These are phyloP conservation scores for Sylvilagus bachmani DNA, from an alignment of 2,113 vertebrate species.

Conservation along the genomic window DNA sequence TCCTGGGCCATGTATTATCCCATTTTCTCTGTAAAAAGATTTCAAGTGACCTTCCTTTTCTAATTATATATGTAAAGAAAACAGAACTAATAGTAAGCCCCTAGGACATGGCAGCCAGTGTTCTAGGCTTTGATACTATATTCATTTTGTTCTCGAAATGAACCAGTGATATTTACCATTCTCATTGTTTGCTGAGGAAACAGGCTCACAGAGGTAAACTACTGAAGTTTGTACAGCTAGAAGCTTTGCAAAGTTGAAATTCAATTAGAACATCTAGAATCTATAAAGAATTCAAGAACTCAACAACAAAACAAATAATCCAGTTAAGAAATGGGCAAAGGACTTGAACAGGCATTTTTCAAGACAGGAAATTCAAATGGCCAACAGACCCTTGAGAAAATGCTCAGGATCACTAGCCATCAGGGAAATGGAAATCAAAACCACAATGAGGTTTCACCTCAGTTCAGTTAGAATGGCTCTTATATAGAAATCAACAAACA, in stretches of 20 bases:
- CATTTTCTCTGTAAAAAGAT: background rate
- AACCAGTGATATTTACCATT: background rate
- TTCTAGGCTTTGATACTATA: background rate
- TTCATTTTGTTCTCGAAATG: background rate
- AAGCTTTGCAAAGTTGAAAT: constrained; percentile 4
- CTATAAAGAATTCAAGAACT: too few relatives aligned
- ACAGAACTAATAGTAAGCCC: background rate
- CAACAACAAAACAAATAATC: too few relatives aligned
- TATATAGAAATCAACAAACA: too few relatives aligned
- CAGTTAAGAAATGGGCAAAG: too few relatives aligned
- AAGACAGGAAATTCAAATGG: too few relatives aligned
- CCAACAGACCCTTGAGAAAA: too few relatives aligned
- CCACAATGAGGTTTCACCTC: too few relatives aligned
- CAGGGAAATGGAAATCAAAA: too few relatives aligned
- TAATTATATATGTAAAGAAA: constrained; percentile 3
- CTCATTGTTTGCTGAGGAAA: background rate
- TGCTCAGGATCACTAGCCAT: too few relatives aligned
- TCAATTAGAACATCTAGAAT: background rate
- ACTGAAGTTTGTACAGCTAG: background rate
- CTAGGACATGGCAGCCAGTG: background rate
- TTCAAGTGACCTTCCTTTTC: background rate
- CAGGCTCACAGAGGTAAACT: background rate
- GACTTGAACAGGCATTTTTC: too few relatives aligned
- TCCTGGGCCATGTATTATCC: background rate
- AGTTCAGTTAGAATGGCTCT: too few relatives aligned